Conservation (phyloP, 2,113 vertebrate species). For the Cyprinus carpio region DNA sequence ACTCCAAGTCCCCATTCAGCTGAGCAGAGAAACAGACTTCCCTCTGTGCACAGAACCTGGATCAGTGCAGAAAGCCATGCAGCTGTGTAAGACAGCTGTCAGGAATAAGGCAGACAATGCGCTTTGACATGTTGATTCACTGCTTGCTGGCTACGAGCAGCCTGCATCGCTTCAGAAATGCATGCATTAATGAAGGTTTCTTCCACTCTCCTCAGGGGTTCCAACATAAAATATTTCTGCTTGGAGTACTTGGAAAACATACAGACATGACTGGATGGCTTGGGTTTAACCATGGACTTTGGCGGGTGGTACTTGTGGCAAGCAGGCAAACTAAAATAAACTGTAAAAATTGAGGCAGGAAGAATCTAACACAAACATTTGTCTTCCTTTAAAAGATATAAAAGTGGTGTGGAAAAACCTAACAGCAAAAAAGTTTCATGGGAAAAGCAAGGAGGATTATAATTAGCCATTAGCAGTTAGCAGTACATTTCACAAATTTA, state of each 20-base stretch:
- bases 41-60: constrained; percentile 21
- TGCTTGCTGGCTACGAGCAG: constrained; percentile 19
- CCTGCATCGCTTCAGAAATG: constrained; percentile 39
- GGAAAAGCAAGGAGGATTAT: no score
- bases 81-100: constrained; percentile 43
- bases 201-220: constrained; percentile 29
- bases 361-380: background rate
- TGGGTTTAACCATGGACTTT: background rate
- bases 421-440: background rate
- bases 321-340: background rate
- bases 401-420: background rate
- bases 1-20: constrained; percentile 2
- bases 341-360: background rate
- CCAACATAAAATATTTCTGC: constrained; percentile 11
- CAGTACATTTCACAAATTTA: background rate
- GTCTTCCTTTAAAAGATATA: background rate
- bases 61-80: constrained; percentile 24
- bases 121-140: constrained; percentile 38
- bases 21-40: constrained; percentile 14
- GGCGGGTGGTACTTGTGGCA: no score
- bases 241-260: constrained; percentile 14
- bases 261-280: background rate
- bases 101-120: constrained; percentile 36
- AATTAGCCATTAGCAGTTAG: background rate
- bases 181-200: constrained; percentile 43